These are phyloP conservation scores for Thaumatotibia leucotreta DNA, from an alignment of 1,140 invertebrate species.

Conservation along the genomic window DNA sequence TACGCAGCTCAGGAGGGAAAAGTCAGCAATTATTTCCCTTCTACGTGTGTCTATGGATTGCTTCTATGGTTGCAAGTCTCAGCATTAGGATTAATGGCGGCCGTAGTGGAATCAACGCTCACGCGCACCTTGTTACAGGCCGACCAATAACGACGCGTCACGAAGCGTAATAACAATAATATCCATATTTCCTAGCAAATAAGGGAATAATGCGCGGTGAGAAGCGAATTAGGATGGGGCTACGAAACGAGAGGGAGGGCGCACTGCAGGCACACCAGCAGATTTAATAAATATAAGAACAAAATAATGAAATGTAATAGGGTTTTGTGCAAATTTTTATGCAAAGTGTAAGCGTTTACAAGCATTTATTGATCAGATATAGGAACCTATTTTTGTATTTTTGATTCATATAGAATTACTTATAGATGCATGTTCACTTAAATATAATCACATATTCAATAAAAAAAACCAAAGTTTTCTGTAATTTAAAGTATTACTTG, in stretches of 20 bases:
- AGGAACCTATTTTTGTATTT: too few species aligned
- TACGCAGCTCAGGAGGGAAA: background rate
- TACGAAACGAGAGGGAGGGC: slow-evolving; percentile 26
- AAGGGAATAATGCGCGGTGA: slow-evolving; percentile 51
- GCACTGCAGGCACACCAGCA: too few species aligned
- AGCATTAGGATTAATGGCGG: slow-evolving; percentile 10
- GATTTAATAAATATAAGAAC: too few species aligned
- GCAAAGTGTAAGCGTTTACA: too few species aligned
- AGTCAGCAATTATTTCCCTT: background rate
- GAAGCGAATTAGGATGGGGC: slow-evolving; percentile 51
- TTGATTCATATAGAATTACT: too few species aligned
- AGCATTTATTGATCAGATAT: too few species aligned
- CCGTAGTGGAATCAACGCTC: background rate
- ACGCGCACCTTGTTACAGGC: slow-evolving; percentile 29
- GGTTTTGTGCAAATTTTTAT: too few species aligned
- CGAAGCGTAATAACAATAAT: slow-evolving; percentile 60
- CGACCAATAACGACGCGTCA: slow-evolving; percentile 39
- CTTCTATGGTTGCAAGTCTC: background rate
- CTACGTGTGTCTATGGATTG: background rate
- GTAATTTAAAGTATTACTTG: too few species aligned
- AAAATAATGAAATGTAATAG: too few species aligned
- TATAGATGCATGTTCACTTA: too few species aligned
- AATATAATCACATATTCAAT: too few species aligned
- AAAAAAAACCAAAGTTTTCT: too few species aligned
- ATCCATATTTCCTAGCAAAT: slow-evolving; percentile 60